These are phyloP conservation scores for Merodon equestris DNA, from an alignment of 2,888 invertebrate species.

Conservation along the genomic window DNA sequence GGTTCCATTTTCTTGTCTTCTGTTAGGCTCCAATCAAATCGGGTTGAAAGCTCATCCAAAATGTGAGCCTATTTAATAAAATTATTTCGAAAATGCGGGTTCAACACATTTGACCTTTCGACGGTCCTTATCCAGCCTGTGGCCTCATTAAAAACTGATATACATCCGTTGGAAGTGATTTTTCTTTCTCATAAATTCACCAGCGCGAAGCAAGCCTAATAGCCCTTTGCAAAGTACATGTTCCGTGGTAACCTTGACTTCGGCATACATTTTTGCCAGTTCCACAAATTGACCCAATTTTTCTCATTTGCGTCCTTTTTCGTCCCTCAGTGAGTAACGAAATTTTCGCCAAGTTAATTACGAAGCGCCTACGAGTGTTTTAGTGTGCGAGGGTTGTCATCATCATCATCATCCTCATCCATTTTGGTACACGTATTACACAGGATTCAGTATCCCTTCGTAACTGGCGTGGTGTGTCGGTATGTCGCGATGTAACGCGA, in stretches of 20 bases:
- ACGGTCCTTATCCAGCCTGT: slow-evolving; percentile 4
- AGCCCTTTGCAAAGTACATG: slow-evolving; percentile 5
- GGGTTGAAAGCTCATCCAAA: slow-evolving; percentile 6
- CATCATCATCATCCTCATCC: slow-evolving; percentile 6
- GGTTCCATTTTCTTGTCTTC: no score
- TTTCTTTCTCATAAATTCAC: slow-evolving; percentile 31
- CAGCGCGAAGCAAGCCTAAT: neutral
- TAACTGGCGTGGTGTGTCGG: neutral
- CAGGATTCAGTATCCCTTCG: slow-evolving; percentile 26
- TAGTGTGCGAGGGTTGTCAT: neutral
- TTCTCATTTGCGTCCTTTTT: slow-evolving; percentile 1
- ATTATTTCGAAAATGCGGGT: slow-evolving; percentile 33
- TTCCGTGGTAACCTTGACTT: slow-evolving; percentile 56
- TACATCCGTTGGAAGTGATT: slow-evolving; percentile 40
- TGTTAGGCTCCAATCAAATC: no score
- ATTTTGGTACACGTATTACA: slow-evolving; percentile 1
- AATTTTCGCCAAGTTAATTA: slow-evolving; percentile 49
- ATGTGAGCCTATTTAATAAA: slow-evolving; percentile 33
- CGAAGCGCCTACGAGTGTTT: slow-evolving; percentile 7
- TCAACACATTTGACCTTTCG: slow-evolving; percentile 45
- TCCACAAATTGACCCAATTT: slow-evolving; percentile 48
- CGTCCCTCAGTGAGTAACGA: slow-evolving; percentile 21
- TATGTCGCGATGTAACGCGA: slow-evolving; percentile 33
- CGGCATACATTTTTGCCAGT: slow-evolving; percentile 8
- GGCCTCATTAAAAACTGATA: slow-evolving; percentile 64